Evolutionary conservation across 1,140 invertebrate species (phyloP), one percentile per base, ranked within the genome.

Genomic region (Lepidurus couesii): DNA sequence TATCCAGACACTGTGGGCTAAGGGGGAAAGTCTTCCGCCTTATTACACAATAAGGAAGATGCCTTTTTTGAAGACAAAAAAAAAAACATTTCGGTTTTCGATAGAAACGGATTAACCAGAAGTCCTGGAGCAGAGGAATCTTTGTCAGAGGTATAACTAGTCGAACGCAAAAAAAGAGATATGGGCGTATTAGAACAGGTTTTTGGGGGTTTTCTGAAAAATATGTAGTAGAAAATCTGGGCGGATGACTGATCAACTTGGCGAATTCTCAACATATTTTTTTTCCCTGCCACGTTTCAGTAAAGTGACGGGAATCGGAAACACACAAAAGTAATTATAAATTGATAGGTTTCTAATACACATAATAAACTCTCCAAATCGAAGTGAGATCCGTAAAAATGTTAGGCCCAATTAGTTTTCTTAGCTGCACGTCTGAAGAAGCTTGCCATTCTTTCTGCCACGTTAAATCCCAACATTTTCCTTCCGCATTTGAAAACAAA

Each of bases 181-280:
- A 3, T 3, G 34, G 34, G 34, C 34, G 34, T 4, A 34, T 34
- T 34, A 34, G 34, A 34, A 34, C 34, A 34, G 34, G 34, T 65
- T 21, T 65, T 65, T 21, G 16, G 21, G 16, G 53, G 53, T 13
- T n/a, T 9, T 65, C 9, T n/a, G 53, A 65, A 7, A 65, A 65
- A 65, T 13, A 21, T 21, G 53, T n/a, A 65, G 53, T 65, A 65
- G 21, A 16, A 65, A 65, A 65, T 65, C 16, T 65, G 53, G 13
- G 53, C 53, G 53, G 53, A 65, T 65, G 53, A 65, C 53, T 65
- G 53, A n/a, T 65, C 53, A 65, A 65, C 53, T 65, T 65, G 53
- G 53, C 53, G 53, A 65, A 65, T 65, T 65, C 53, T 9, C 53
- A 65, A 65, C 53, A 16, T 65, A 65, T 21, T 65, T 47, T 11